These are phyloP conservation scores for Conomelus anceps DNA, from an alignment of 2,888 invertebrate genomes.

Conservation along the genomic window DNA sequence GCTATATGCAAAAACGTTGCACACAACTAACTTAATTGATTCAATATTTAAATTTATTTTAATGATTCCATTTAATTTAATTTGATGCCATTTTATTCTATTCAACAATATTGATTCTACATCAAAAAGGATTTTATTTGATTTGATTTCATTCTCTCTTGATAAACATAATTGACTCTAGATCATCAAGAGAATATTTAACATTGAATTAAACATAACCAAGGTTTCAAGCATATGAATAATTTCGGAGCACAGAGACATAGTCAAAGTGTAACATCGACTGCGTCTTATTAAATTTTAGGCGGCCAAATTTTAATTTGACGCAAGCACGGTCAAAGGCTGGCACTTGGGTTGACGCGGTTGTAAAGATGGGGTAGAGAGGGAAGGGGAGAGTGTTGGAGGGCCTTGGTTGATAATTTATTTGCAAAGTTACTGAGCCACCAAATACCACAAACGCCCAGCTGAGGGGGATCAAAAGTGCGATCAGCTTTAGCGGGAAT, in stretches of 20 bases:
- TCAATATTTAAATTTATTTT: no score
- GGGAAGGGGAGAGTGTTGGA: neutral
- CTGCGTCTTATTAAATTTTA: neutral
- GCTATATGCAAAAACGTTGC: no score
- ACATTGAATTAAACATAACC: no score
- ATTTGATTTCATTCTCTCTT: no score
- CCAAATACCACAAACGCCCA: neutral
- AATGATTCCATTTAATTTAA: no score
- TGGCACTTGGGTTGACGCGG: neutral
- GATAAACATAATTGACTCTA: no score
- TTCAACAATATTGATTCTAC: no score
- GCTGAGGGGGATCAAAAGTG: neutral
- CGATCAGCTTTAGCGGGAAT: neutral
- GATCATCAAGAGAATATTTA: no score
- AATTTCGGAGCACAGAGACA: neutral
- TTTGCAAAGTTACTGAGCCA: neutral
- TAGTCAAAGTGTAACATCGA: neutral
- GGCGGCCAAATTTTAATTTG: neutral
- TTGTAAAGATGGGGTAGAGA: neutral
- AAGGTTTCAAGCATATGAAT: no score
- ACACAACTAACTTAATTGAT: no score
- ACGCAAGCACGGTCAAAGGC: neutral
- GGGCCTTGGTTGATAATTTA: neutral
- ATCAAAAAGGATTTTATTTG: no score
- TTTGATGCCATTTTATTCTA: no score